These are phyloP conservation scores for Tamias sibiricus DNA, from an alignment of 2,113 vertebrate genomes.

Conservation along the genomic window DNA sequence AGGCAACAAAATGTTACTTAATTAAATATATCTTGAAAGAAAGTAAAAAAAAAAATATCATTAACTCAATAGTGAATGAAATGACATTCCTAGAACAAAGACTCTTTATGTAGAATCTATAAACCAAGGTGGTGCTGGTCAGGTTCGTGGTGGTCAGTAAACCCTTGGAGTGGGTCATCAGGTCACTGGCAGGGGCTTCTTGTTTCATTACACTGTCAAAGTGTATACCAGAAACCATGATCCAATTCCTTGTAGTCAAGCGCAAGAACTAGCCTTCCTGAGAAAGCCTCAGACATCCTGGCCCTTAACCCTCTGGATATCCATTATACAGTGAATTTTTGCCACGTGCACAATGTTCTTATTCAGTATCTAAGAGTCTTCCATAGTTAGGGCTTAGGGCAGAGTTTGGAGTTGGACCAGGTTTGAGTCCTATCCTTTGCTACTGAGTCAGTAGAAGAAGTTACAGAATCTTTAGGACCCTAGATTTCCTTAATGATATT, in stretches of 20 bases:
- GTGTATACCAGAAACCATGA: background rate
- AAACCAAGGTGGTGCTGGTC: background rate
- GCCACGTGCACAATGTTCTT: background rate
- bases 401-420: background rate
- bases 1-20: background rate
- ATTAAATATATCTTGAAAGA: constrained; percentile 47
- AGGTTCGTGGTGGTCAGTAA: background rate
- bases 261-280: background rate
- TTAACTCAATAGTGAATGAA: background rate
- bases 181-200: background rate
- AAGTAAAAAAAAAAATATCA: background rate
- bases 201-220: too few species aligned
- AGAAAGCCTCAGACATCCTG: too few species aligned
- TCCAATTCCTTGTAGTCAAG: background rate
- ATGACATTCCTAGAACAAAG: background rate
- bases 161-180: background rate
- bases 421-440: background rate
- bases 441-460: background rate
- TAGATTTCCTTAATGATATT: background rate
- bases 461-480: background rate
- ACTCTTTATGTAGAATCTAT: background rate
- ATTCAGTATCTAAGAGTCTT: background rate
- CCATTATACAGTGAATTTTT: background rate
- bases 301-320: background rate
- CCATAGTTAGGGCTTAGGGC: background rate